Evolutionary conservation across 2,797 vertebrate species (phyloP).

Genomic region (Brachyrhaphis roseni): DNA sequence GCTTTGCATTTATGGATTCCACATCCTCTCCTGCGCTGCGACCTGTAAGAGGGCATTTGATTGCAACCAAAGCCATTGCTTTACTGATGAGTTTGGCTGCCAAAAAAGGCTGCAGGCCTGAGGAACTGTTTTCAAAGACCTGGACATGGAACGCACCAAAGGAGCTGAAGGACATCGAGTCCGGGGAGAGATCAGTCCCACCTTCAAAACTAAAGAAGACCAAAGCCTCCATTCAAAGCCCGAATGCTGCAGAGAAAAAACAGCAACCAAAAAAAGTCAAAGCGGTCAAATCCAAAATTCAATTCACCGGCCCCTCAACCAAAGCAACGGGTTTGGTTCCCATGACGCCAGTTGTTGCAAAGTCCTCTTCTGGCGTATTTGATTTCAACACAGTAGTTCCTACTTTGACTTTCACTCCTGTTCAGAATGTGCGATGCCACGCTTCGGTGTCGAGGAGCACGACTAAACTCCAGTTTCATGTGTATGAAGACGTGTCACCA

Average conservation of each 20-base stretch:
- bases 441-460: conserved; percentile 49
- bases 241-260: conserved; percentile 25
- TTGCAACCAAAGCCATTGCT: conserved; percentile 80
- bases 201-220: conserved; percentile 57
- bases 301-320: conserved; percentile 34
- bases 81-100: conserved; percentile 73
- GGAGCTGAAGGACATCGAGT: conserved; percentile 23
- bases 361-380: conserved; percentile 35
- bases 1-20: conserved; percentile 78
- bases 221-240: conserved; percentile 57
- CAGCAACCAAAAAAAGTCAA: conserved; percentile 63
- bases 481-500: conserved; percentile 83
- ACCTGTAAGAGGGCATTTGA: conserved; percentile 80
- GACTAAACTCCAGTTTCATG: conserved; percentile 78
- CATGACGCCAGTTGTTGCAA: conserved; percentile 60
- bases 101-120: conserved; percentile 59
- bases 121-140: conserved; percentile 77
- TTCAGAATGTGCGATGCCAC: conserved; percentile 40
- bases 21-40: conserved; percentile 68
- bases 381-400: conserved; percentile 70
- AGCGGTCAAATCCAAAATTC: conserved; percentile 46
- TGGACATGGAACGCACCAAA: conserved; percentile 82
- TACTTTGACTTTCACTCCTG: conserved; percentile 77
- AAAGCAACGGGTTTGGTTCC: conserved; percentile 61
- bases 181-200: conserved; percentile 42